Evolutionary conservation across 2,888 invertebrate genomes (phyloP).

Genomic region (Coleophora deauratella): DNA sequence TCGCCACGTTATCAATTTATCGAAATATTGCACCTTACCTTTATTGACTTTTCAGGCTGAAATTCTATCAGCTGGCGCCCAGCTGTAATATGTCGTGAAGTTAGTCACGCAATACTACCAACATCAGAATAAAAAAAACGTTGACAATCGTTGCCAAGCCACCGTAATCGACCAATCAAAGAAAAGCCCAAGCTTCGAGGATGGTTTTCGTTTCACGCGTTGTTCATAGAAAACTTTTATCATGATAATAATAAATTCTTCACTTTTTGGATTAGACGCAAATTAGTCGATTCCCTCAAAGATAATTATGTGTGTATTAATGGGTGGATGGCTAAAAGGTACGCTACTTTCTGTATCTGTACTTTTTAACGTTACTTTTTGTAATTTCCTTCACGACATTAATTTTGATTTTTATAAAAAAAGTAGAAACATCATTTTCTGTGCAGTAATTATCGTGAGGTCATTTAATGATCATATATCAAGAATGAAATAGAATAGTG

Average conservation of each 20-base stretch:
- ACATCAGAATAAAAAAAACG: conserved; percentile 27
- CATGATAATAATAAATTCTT: not conserved
- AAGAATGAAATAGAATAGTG: too few species aligned
- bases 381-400: too few species aligned
- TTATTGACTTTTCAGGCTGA: conserved; percentile 61
- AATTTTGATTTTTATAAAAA: too few species aligned
- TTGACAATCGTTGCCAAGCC: conserved; percentile 22
- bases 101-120: conserved; percentile 34
- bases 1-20: conserved; percentile 35
- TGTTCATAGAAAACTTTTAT: not conserved
- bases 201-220: conserved; percentile 29
- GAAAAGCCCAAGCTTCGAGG: conserved; percentile 23
- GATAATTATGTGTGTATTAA: too few species aligned
- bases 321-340: too few species aligned
- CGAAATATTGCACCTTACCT: conserved; percentile 28
- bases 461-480: too few species aligned
- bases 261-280: not conserved
- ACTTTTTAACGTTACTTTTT: too few species aligned
- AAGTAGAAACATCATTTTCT: too few species aligned
- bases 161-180: conserved; percentile 38
- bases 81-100: conserved; percentile 57
- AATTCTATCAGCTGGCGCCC: conserved; percentile 66
- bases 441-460: too few species aligned
- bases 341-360: too few species aligned
- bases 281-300: too few species aligned